Conservation (phyloP, 2,113 vertebrate species). For the Dipodomys stephensi region DNA sequence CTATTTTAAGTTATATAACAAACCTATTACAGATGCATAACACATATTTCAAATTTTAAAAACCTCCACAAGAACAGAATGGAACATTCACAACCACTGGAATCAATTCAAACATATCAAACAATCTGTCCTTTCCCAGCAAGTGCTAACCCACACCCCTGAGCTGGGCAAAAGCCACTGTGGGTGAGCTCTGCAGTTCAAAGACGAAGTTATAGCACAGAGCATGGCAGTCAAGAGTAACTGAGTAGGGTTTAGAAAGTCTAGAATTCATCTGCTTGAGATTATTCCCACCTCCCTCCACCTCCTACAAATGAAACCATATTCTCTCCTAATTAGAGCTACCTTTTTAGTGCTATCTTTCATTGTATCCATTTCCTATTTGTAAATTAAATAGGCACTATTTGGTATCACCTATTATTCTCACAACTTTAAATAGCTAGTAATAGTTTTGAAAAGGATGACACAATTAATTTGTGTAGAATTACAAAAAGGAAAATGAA, state of each 20-base stretch:
- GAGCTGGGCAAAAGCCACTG: background rate
- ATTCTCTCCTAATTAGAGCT: background rate
- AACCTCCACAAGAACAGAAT: slow-evolving; percentile 4
- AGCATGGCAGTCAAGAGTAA: background rate
- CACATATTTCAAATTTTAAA: background rate
- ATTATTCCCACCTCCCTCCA: background rate
- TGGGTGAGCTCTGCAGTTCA: background rate
- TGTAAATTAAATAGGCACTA: background rate
- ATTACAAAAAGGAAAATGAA: slow-evolving; percentile 21
- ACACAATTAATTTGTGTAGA: background rate
- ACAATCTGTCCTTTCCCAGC: background rate
- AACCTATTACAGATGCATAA: slow-evolving; percentile 7
- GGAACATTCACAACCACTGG: background rate
- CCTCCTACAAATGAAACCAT: background rate
- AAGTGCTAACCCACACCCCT: background rate
- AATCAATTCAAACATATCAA: slow-evolving; percentile 4
- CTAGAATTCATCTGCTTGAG: background rate
- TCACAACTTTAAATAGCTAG: background rate
- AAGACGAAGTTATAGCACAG: background rate
- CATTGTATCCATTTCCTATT: background rate
- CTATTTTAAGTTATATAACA: slow-evolving; percentile 47
- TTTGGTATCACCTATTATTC: background rate
- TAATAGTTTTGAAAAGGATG: background rate
- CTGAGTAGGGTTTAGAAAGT: background rate
- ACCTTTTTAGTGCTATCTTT: background rate